Evolutionary conservation across 1,140 invertebrate genomes (phyloP), one percentile per base, ranked within the genome.

Genomic region (Bombus sylvicola): DNA sequence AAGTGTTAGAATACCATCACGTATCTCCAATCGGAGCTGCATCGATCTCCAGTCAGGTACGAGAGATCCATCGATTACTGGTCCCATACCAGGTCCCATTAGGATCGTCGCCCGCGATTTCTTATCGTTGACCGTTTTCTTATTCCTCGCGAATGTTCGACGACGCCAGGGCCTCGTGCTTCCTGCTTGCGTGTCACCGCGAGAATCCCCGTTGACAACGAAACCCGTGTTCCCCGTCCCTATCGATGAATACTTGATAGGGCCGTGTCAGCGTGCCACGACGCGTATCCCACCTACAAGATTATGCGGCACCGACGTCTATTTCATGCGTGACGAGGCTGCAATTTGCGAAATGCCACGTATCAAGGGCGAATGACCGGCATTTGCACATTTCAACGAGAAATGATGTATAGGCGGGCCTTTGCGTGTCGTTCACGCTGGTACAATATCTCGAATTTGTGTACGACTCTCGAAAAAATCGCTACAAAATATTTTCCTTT

Each of bases 291-390:
- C 90, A 86, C 90, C 90, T 89, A 91, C 79, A 86, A 91, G 85
- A 91, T 91, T 91, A 91, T 80, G 88, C 83, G 83, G 82, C 87
- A 73, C 59, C 83, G 80, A 83, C 88, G 89, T 83, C 79, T 57
- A 81, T 90, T 90, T 88, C 89, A 86, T 88, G 83, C 89, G 89
- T 87, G 87, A 89, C 89, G 81, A 87, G 89, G 81, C 84, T 87
- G 85, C 72, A 90, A 90, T 90, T 90, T 89, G 73, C 87, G 83
- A 88, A 90, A 90, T 90, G 81, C 79, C 81, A 90, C 86, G 73
- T 88, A 90, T 90, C 89, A 69, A 90, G 79, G 89, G 82, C 88
- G 88, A 89, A 89, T 76, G 81, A 89, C 88, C 88, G 85, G 80
- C 34, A 83, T 87, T 87, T 73, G 88, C 74, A 53, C 62, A 39